These are phyloP conservation scores for Solea senegalensis DNA, from an alignment of 2,113 vertebrate genomes.

Conservation along the genomic window DNA sequence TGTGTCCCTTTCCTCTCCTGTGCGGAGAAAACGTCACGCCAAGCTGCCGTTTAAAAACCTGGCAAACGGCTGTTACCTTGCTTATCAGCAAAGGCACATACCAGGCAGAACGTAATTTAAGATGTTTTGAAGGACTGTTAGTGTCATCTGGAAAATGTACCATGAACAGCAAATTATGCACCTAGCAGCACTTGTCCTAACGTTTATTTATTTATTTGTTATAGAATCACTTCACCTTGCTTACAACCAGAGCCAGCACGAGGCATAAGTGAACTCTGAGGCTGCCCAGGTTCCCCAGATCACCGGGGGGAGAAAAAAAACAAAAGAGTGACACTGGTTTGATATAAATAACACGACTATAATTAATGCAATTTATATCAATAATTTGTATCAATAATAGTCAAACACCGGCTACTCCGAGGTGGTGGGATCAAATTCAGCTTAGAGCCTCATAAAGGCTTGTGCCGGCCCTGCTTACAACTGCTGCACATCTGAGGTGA, in stretches of 20 bases:
- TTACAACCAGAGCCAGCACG: too few species aligned
- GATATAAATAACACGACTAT: too few species aligned
- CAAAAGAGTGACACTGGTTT: neutral
- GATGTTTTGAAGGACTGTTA: slow-evolving; percentile 56
- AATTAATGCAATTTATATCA: too few species aligned
- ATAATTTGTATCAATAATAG: too few species aligned
- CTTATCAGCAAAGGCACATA: slow-evolving; percentile 57
- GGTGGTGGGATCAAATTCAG: too few species aligned
- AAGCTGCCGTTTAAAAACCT: slow-evolving; percentile 47
- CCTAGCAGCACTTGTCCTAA: slow-evolving; percentile 27
- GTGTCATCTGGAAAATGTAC: slow-evolving; percentile 61
- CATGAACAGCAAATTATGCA: slow-evolving; percentile 51
- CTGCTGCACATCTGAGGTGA: slow-evolving; percentile 15
- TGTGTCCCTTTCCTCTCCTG: slow-evolving; percentile 7
- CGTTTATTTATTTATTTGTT: slow-evolving; percentile 13
- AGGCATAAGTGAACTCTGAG: too few species aligned
- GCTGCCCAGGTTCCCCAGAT: too few species aligned
- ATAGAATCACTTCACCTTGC: too few species aligned
- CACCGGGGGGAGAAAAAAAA: too few species aligned
- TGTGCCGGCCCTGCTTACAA: neutral
- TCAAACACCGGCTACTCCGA: too few species aligned
- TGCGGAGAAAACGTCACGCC: slow-evolving; percentile 24
- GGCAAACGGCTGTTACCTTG: slow-evolving; percentile 47
- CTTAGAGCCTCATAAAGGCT: too few species aligned
- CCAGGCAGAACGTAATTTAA: slow-evolving; percentile 55